Conservation (phyloP, 2,797 vertebrate species). For the Anolis apletophallus region DNA sequence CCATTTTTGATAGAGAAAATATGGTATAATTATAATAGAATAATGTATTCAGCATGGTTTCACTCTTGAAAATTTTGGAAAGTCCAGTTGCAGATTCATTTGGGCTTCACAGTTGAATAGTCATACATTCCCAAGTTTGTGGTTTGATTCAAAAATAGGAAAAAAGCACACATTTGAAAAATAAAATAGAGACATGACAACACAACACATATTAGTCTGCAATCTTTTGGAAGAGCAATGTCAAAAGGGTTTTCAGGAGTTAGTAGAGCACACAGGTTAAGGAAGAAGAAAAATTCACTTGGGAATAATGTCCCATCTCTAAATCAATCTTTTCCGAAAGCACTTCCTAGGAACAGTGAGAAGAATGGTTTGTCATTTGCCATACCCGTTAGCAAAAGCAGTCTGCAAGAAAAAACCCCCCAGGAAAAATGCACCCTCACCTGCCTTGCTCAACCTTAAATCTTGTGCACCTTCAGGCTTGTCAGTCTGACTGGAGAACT, state of each 20-base stretch:
- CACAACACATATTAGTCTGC: background rate
- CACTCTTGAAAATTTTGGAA: background rate
- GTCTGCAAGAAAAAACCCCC: conserved; percentile 22
- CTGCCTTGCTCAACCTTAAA: conserved; percentile 51
- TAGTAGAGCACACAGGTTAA: background rate
- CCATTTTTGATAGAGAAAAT: background rate
- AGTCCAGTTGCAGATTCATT: background rate
- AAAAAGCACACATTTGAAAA: no score
- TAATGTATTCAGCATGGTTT: background rate
- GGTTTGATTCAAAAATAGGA: no score
- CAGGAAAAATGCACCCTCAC: conserved; percentile 44
- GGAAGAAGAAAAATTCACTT: background rate
- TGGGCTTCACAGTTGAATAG: no score
- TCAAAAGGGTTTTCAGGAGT: background rate
- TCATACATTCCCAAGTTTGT: no score
- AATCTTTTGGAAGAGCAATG: background rate
- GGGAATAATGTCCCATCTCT: background rate
- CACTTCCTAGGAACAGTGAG: background rate
- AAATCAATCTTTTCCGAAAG: background rate
- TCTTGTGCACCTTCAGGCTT: conserved; percentile 62
- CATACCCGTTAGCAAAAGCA: conserved; percentile 29
- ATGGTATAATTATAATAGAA: background rate
- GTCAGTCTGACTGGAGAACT: conserved; percentile 52
- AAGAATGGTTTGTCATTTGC: background rate
- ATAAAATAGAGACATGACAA: no score